Evolutionary conservation across 2,888 invertebrate species (phyloP).

Genomic region (Dynastes maya): DNA sequence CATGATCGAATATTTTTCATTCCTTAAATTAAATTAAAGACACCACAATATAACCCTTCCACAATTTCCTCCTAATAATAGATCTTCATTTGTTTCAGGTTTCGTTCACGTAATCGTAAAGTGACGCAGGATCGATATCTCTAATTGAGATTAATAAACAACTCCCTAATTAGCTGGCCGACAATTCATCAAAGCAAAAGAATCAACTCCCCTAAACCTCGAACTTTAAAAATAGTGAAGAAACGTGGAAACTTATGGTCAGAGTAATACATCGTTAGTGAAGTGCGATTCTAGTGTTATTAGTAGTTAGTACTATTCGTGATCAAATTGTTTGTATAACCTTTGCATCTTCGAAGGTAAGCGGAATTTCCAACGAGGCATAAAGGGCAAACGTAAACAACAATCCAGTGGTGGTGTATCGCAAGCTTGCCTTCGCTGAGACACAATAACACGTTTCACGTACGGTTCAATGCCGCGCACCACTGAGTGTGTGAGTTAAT

Average conservation of each 20-base stretch:
- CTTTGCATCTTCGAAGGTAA: not conserved
- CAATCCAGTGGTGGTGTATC: conserved; percentile 1
- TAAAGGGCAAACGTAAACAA: conserved; percentile 28
- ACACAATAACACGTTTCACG: conserved; percentile 26
- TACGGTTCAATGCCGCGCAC: conserved; percentile 25
- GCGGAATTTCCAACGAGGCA: not conserved
- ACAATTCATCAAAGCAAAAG: not conserved
- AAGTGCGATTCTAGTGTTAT: not conserved
- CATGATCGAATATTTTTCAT: not conserved
- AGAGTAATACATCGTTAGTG: not conserved
- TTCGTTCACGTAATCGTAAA: conserved; percentile 23
- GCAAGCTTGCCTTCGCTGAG: conserved; percentile 4
- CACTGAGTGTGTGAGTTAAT: conserved; percentile 41
- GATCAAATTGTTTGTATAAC: conserved; percentile 4
- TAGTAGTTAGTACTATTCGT: conserved; percentile 1
- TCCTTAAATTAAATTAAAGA: not conserved
- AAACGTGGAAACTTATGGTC: too few relatives aligned
- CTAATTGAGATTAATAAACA: conserved; percentile 43
- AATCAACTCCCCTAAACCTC: not conserved
- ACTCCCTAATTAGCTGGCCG: conserved; percentile 14
- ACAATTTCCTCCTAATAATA: conserved; percentile 13
- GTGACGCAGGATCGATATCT: conserved; percentile 36
- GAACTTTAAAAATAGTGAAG: not conserved
- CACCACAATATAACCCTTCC: not conserved
- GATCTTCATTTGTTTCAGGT: conserved; percentile 41